Percentiles rank a stretch among this genome's conserved stretches.
Evolutionary conservation across 2,797 vertebrate genomes (phyloP).

Genomic region (Artibeus jamaicensis): DNA sequence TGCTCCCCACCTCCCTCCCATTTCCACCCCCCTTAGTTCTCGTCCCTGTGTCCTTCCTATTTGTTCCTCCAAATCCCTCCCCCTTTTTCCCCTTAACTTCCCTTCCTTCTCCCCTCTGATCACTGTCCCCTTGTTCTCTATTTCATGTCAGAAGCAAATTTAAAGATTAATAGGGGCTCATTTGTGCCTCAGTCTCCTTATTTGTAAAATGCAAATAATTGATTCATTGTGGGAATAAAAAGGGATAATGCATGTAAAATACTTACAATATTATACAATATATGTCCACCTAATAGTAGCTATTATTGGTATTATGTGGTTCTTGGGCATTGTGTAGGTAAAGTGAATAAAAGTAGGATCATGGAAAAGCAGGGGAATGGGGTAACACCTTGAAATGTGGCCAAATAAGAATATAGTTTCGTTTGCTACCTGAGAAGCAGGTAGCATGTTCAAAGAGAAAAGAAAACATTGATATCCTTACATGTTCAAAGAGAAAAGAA

Average conservation of each 20-base stretch:
- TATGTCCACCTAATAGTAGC: neutral
- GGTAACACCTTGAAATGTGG: neutral
- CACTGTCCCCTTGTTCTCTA: no score
- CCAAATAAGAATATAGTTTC: neutral
- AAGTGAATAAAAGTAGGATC: neutral
- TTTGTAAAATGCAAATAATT: constrained; percentile 31
- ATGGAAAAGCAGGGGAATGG: neutral
- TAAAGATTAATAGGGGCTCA: neutral
- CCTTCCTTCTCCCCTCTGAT: no score
- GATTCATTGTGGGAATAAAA: neutral
- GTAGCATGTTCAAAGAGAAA: no score
- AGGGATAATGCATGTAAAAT: neutral
- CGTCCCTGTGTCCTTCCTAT: no score
- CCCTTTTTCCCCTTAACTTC: no score
- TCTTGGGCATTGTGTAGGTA: neutral
- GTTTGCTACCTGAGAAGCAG: neutral
- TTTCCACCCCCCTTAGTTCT: no score
- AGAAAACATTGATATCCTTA: no score
- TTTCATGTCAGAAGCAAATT: no score
- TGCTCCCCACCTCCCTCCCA: no score
- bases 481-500: neutral
- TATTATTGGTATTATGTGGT: neutral
- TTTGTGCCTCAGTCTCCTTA: neutral
- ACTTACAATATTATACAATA: neutral
- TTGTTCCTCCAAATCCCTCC: no score